Evolutionary conservation across 2,113 vertebrate species (phyloP).

Genomic region (Eudyptes chrysolophus): DNA sequence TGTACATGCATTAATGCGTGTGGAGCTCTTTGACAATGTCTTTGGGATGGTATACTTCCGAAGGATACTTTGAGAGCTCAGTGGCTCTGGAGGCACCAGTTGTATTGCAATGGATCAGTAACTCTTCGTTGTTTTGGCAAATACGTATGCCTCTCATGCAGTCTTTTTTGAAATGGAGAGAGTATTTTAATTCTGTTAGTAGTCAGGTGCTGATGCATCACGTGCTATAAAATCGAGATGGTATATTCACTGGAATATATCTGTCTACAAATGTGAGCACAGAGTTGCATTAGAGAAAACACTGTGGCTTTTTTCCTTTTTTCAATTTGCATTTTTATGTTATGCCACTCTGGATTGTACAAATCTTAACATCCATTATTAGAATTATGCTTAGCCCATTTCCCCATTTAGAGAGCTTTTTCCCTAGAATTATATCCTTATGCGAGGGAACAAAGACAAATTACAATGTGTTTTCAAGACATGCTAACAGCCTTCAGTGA

Average conservation of each 20-base stretch:
- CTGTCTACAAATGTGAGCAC: not conserved
- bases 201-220: not conserved
- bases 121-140: not conserved
- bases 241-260: not conserved
- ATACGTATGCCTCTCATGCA: not conserved
- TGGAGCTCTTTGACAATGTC: not conserved
- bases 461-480: not conserved
- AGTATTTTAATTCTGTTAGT: not conserved
- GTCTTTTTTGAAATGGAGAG: not conserved
- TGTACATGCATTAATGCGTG: not conserved
- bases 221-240: not conserved
- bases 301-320: not conserved
- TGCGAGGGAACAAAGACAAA: not conserved
- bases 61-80: not conserved
- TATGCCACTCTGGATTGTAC: not conserved
- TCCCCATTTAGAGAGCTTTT: not conserved
- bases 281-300: not conserved
- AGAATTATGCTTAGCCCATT: not conserved
- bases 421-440: not conserved
- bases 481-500: not conserved
- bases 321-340: not conserved
- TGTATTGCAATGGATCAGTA: not conserved
- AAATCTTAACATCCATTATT: not conserved
- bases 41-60: not conserved
- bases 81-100: not conserved